Evolutionary conservation across 2,888 invertebrate genomes (phyloP).

Genomic region (Andrena trimmerana): DNA sequence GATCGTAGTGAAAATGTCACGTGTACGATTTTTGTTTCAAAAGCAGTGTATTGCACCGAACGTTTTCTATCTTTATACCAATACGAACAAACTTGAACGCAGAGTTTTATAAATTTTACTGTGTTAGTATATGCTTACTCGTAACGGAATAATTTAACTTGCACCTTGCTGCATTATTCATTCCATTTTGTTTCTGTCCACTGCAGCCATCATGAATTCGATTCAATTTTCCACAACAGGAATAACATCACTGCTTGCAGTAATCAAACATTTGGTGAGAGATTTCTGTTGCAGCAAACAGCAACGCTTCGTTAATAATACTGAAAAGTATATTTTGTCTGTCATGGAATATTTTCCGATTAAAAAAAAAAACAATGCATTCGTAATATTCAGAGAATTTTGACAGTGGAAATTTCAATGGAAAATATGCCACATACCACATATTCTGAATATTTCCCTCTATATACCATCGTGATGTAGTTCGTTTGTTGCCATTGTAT

Average conservation of each 20-base stretch:
- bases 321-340: not conserved
- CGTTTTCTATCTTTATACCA: no score
- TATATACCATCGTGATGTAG: not conserved
- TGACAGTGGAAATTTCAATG: not conserved
- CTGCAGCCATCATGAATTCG: not conserved
- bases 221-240: not conserved
- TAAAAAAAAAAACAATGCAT: not conserved
- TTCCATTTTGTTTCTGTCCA: not conserved
- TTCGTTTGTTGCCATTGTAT: no score
- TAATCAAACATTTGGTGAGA: not conserved
- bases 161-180: not conserved
- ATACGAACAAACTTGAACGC: no score
- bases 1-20: not conserved
- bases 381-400: no score
- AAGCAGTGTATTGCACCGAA: not conserved
- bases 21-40: not conserved
- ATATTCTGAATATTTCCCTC: not conserved
- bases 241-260: not conserved
- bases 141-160: not conserved
- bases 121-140: not conserved
- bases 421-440: not conserved
- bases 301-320: not conserved
- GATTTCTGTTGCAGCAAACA: not conserved
- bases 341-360: not conserved
- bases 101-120: not conserved